Evolutionary conservation across 2,113 vertebrate genomes (phyloP).

Genomic region (Notechis scutatus): DNA sequence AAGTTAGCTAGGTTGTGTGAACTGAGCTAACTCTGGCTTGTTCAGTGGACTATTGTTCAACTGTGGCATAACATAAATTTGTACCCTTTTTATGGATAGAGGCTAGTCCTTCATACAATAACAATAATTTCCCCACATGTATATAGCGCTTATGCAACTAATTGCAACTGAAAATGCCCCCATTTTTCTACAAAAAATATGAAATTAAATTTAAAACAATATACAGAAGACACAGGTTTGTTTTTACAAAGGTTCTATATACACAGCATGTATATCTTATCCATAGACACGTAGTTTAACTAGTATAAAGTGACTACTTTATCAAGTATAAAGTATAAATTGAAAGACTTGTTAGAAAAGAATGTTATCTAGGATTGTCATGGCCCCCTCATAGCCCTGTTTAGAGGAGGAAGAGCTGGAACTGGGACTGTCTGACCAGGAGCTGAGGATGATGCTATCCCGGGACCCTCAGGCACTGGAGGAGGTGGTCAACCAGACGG

Average conservation of each 20-base stretch:
- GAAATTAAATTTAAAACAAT: background rate
- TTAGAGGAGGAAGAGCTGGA: too few species aligned
- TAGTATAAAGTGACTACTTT: background rate
- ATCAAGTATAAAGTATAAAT: background rate
- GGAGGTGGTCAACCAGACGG: too few species aligned
- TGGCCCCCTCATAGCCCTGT: too few species aligned
- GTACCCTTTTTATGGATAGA: background rate
- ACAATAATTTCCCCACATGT: background rate
- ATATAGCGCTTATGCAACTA: background rate
- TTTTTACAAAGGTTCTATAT: background rate
- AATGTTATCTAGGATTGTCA: background rate
- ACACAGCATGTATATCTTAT: background rate
- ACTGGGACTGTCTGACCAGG: too few species aligned
- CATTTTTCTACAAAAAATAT: background rate
- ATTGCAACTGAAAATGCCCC: background rate
- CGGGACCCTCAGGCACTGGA: too few species aligned
- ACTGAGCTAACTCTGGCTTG: background rate
- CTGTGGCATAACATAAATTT: background rate
- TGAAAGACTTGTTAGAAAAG: background rate
- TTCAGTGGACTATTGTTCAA: background rate
- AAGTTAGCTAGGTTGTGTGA: background rate
- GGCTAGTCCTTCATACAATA: background rate
- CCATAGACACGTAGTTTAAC: background rate
- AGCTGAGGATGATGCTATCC: too few species aligned
- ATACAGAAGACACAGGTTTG: background rate